These are phyloP conservation scores for Anguilla pacifica DNA, from an alignment of 2,797 vertebrate genomes.

Conservation along the genomic window DNA sequence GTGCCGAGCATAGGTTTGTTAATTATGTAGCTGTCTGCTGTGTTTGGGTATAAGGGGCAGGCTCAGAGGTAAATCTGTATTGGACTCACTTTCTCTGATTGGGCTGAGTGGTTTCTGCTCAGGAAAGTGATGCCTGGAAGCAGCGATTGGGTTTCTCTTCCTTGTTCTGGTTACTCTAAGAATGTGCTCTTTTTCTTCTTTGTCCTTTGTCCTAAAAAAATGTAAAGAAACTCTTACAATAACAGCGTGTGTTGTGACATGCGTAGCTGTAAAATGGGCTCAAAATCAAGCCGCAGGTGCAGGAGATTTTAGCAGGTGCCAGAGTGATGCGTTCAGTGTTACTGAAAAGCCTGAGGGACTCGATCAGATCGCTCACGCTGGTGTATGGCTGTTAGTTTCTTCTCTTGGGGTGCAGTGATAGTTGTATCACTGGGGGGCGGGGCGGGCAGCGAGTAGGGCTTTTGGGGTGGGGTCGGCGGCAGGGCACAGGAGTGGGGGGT, in stretches of 20 bases:
- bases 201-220: conserved; percentile 38
- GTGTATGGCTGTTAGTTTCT: neutral
- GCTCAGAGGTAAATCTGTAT: too few species aligned
- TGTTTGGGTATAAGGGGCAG: too few species aligned
- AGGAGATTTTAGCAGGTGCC: neutral
- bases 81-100: neutral
- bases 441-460: too few species aligned
- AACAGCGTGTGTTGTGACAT: conserved; percentile 55
- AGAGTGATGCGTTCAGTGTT: neutral
- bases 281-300: conserved; percentile 63
- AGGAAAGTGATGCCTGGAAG: neutral
- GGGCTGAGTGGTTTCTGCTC: neutral
- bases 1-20: neutral
- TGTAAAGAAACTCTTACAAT: conserved; percentile 47
- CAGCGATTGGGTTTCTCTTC: conserved; percentile 16
- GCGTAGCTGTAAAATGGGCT: conserved; percentile 62
- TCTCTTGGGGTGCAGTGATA: neutral
- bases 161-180: conserved; percentile 4
- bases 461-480: neutral
- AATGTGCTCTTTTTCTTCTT: conserved; percentile 32
- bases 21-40: too few species aligned
- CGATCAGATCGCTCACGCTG: neutral
- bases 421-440: neutral
- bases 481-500: neutral
- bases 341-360: neutral